Base-by-base conservation (phyloP, 92 coral and sea anemone species). In the Actinostola sp. region DNA sequence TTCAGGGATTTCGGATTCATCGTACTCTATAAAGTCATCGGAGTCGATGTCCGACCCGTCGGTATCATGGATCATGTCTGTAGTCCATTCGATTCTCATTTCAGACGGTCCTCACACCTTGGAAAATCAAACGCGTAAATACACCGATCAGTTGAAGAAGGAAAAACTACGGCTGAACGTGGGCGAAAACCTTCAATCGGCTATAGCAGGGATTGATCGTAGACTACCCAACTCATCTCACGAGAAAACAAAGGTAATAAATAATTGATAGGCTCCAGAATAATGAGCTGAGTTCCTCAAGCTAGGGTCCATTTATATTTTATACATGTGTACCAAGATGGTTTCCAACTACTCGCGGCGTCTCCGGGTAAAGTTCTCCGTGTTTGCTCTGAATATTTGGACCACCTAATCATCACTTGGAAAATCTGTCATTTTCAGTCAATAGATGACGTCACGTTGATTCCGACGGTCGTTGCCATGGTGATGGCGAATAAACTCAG, bases 1-100 rank as follows among this genome's bases (percentile, higher is more conserved):
- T 80, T 90, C 97, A 54, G 92, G 97, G 67, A 90, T 86, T 64
- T 66, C 49, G 8, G 54, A 69, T 44, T 82, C 87, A 20, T 58
- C 72, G 65, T 75, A 75, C 38, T 75, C 73, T 4, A 66, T 23
- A 27, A 15, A 54, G 0, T 30, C 75, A 27, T 69, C 50, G 2
- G 46, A 35, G 16, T 35, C 39, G 25, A 8, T 14, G 31, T 65
- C 72, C 53, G 72, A 67, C 21, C 30, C 72, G 27, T n/a, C 43
- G 27, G 3, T 26, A 11, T 66, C 60, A 26, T 48, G 61, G 61
- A 51, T 50, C 8, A 2, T 38, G 63, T 50, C 38, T 24, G 1
- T 8, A 19, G 23, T 51, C 62, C 74, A 50, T 51, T 50, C 58
- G 41, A 50, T 33, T 50, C 20, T 33, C 72, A 66, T 30, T 36